These are phyloP conservation scores for Microtus ochrogaster DNA, from an alignment of 2,113 vertebrate genomes.

Conservation along the genomic window DNA sequence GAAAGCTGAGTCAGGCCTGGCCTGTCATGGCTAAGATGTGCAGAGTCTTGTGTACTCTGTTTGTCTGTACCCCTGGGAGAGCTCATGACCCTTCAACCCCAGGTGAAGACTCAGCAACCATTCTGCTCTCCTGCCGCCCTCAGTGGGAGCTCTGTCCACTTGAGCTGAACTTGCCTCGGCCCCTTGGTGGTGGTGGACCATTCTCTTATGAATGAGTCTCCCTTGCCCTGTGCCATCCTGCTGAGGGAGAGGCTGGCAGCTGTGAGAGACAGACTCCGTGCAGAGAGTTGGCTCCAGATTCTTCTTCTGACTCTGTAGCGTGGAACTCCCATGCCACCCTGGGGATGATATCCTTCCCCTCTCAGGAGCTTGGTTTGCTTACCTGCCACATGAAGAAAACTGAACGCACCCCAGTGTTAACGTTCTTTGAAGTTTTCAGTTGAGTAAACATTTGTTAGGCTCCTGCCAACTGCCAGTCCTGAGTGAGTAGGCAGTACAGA, in stretches of 20 bases:
- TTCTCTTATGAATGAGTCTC: constrained; percentile 32
- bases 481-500: constrained; percentile 49
- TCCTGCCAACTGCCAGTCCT: constrained; percentile 49
- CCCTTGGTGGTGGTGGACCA: neutral
- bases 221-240: constrained; percentile 7
- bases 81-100: neutral
- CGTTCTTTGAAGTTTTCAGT: constrained; percentile 48
- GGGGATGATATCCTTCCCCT: neutral
- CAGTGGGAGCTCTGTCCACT: constrained; percentile 10
- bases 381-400: neutral
- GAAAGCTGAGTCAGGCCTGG: constrained; percentile 4
- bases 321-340: neutral
- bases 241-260: neutral
- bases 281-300: neutral
- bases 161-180: constrained; percentile 26
- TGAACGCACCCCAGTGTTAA: neutral
- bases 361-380: neutral
- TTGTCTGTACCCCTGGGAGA: neutral
- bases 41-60: neutral
- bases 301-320: neutral
- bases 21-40: neutral
- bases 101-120: neutral
- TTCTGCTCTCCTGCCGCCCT: neutral
- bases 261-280: neutral
- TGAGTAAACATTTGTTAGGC: constrained; percentile 37